A percentile compares a stretch with the other conserved stretches of the same genome.
These are phyloP conservation scores for Terrapene triunguis DNA, from an alignment of 2,113 vertebrate genomes.

Conservation along the genomic window DNA sequence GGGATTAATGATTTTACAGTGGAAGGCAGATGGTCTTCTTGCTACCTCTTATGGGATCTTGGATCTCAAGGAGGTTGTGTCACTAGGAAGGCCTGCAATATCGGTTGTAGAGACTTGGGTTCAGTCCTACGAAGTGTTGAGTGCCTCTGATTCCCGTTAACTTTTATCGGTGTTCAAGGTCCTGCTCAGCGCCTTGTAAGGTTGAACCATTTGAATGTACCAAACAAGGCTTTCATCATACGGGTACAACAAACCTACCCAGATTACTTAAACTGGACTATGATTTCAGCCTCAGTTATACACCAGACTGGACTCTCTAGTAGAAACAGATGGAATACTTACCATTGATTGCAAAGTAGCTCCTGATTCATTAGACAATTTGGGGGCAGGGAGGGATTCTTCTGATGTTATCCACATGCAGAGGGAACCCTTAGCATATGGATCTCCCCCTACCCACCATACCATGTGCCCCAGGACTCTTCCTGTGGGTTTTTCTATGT, in stretches of 20 bases:
- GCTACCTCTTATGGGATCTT: neutral
- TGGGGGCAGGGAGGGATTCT: neutral
- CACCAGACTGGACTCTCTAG: neutral
- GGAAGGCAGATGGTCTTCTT: neutral
- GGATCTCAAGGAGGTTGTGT: neutral
- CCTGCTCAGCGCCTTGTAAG: neutral
- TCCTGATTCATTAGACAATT: neutral
- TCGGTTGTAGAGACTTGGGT: neutral
- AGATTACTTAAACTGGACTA: neutral
- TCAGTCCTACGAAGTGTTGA: neutral
- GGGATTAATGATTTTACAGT: neutral
- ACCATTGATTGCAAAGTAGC: neutral
- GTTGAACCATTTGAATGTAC: accelerated
- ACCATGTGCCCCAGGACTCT: neutral
- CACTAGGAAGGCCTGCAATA: neutral
- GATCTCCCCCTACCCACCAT: neutral
- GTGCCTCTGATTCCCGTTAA: neutral
- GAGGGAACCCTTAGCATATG: neutral
- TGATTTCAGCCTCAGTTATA: neutral
- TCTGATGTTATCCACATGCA: accelerated
- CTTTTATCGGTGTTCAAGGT: neutral
- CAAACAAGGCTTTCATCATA: neutral
- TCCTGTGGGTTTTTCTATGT: neutral
- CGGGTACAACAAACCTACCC: accelerated
- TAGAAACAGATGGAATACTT: neutral